Conservation (phyloP, 2,888 invertebrate genomes). For the Trissonchulus sp. region DNA sequence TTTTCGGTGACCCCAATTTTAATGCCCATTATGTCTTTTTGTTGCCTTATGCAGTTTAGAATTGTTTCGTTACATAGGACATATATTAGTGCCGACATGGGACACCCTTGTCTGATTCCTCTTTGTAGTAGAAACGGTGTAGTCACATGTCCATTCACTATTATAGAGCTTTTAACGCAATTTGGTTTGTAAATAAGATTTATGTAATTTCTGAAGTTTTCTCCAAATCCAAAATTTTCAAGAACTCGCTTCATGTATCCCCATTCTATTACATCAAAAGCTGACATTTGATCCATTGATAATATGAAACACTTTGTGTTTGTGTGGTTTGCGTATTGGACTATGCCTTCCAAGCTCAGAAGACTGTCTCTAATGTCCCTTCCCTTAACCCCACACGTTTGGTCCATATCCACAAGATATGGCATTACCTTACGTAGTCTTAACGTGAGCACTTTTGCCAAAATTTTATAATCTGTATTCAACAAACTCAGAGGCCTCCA, state of each 20-base stretch:
- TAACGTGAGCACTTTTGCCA: background rate
- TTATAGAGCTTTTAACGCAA: background rate
- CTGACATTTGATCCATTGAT: background rate
- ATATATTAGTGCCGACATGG: background rate
- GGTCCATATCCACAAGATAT: background rate
- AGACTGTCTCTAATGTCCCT: background rate
- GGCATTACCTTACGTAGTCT: background rate
- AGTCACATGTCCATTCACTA: background rate
- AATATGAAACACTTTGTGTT: background rate
- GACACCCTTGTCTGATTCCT: constrained; percentile 14
- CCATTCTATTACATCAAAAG: constrained; percentile 11
- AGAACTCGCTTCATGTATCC: background rate
- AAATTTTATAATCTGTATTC: constrained; percentile 2
- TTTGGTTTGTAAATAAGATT: background rate
- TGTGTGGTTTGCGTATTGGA: background rate
- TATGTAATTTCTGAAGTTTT: background rate
- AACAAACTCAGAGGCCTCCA: constrained; percentile 11
- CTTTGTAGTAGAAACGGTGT: background rate
- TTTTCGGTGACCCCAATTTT: background rate
- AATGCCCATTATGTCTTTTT: background rate
- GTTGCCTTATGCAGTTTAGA: background rate
- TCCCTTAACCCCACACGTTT: background rate
- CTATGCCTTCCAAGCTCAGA: background rate
- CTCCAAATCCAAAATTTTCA: background rate
- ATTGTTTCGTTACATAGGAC: background rate